Conservation (phyloP, 1,140 invertebrate species). For the Drosophila orena region DNA sequence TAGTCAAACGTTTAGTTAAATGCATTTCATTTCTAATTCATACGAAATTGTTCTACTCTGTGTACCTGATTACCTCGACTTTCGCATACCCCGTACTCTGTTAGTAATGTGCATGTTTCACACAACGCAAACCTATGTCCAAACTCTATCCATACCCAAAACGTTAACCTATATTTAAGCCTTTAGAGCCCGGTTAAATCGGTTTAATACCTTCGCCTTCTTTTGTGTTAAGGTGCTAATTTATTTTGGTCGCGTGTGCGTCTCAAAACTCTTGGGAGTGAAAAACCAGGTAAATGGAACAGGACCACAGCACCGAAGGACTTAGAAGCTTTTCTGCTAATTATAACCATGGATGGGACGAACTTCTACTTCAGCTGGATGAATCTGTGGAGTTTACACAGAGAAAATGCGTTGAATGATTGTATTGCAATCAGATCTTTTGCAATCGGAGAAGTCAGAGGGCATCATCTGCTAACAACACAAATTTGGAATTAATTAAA, state of each 20-base stretch:
- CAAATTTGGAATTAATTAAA: slow-evolving; percentile 25
- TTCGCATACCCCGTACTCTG: too few species aligned
- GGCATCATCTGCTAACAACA: slow-evolving; percentile 10
- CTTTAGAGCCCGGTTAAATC: too few species aligned
- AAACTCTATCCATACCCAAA: too few species aligned
- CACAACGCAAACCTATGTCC: too few species aligned
- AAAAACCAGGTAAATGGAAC: slow-evolving; percentile 17
- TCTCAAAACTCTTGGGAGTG: slow-evolving; percentile 12
- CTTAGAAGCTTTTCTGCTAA: slow-evolving; percentile 18
- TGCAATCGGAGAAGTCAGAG: background rate
- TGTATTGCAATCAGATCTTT: background rate
- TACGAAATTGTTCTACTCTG: too few species aligned
- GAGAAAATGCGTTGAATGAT: too few species aligned
- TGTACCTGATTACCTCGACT: too few species aligned
- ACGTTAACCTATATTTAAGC: too few species aligned
- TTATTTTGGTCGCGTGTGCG: slow-evolving; percentile 60
- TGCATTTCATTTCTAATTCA: too few species aligned
- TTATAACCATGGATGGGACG: slow-evolving; percentile 9
- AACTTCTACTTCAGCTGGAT: background rate
- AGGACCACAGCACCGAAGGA: slow-evolving; percentile 8
- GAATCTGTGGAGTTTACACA: background rate
- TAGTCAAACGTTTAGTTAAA: too few species aligned
- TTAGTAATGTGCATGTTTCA: too few species aligned
- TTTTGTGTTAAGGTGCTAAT: slow-evolving; percentile 39
- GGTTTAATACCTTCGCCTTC: slow-evolving; percentile 44